These are phyloP conservation scores for Halichondria panicea DNA, from an alignment of 37 sponge, comb jelly and placozoan species.

Conservation along the genomic window DNA sequence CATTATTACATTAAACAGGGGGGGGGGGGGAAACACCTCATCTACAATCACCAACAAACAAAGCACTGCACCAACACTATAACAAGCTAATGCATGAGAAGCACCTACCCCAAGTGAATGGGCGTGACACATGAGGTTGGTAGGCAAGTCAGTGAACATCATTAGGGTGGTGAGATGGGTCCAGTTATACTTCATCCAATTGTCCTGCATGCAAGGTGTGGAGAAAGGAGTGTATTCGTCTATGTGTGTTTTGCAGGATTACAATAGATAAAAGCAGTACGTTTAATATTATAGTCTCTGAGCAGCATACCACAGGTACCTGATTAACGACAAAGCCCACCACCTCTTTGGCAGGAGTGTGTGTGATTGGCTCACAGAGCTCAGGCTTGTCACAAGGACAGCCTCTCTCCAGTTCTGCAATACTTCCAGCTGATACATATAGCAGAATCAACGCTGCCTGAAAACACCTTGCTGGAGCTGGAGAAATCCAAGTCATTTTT, in stretches of 20 bases:
- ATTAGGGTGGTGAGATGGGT: constrained; percentile 64
- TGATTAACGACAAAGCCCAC: constrained; percentile 55
- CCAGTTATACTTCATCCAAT: constrained; percentile 75
- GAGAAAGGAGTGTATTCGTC: no score
- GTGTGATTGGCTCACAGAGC: constrained; percentile 50
- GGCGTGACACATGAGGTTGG: constrained; percentile 66
- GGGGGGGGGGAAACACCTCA: no score
- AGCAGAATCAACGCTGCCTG: no score
- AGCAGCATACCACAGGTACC: background rate
- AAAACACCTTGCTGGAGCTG: no score
- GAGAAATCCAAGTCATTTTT: no score
- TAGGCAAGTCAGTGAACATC: constrained; percentile 41
- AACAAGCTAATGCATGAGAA: background rate
- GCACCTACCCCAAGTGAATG: constrained; percentile 35
- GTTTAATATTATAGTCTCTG: background rate
- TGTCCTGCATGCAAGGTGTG: constrained; percentile 9
- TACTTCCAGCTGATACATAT: no score
- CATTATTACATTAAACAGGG: no score
- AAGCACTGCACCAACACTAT: no score
- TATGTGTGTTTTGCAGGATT: no score
- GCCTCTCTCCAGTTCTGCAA: background rate
- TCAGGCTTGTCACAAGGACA: constrained; percentile 53
- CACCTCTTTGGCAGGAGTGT: constrained; percentile 41
- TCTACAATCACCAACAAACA: no score
- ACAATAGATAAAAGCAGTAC: background rate